Evolutionary conservation across 2,888 invertebrate genomes (phyloP).

Genomic region (Strigamia maritima): DNA sequence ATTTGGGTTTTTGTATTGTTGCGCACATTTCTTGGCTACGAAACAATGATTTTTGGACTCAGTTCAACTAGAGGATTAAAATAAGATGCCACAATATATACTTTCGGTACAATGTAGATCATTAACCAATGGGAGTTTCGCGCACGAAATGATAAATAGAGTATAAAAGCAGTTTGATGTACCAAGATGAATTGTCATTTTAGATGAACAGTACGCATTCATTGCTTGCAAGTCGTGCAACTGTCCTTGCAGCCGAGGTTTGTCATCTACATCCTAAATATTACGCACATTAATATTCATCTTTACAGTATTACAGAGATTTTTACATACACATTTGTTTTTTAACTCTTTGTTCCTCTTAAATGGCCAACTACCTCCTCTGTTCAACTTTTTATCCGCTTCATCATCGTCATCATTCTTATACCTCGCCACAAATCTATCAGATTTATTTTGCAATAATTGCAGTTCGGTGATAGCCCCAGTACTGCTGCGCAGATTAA

Average conservation of each 20-base stretch:
- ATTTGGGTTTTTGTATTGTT: too few relatives aligned
- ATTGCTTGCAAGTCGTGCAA: conserved; percentile 39
- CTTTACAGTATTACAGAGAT: background rate
- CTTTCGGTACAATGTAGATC: too few relatives aligned
- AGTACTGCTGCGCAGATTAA: background rate
- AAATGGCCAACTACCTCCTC: conserved; percentile 31
- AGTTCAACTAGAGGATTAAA: too few relatives aligned
- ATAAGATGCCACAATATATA: too few relatives aligned
- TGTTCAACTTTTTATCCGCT: background rate
- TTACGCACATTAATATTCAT: background rate
- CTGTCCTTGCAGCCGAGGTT: conserved; percentile 35
- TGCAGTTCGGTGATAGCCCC: background rate
- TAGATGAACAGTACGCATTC: conserved; percentile 40
- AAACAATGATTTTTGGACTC: too few relatives aligned
- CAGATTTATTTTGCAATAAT: background rate
- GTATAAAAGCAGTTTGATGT: background rate
- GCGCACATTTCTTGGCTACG: too few relatives aligned
- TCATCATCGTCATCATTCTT: conserved; percentile 1
- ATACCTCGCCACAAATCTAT: background rate
- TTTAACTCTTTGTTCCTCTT: background rate
- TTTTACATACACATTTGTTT: background rate
- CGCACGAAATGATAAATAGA: too few relatives aligned
- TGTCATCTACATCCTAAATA: conserved; percentile 18
- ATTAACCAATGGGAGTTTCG: too few relatives aligned
- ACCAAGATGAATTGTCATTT: conserved; percentile 42